A percentile compares a stretch with the other conserved stretches of the same genome.
phyloP scores from a whole-genome alignment of 2,797 vertebrate species.

The Onychomys torridus region DNA sequence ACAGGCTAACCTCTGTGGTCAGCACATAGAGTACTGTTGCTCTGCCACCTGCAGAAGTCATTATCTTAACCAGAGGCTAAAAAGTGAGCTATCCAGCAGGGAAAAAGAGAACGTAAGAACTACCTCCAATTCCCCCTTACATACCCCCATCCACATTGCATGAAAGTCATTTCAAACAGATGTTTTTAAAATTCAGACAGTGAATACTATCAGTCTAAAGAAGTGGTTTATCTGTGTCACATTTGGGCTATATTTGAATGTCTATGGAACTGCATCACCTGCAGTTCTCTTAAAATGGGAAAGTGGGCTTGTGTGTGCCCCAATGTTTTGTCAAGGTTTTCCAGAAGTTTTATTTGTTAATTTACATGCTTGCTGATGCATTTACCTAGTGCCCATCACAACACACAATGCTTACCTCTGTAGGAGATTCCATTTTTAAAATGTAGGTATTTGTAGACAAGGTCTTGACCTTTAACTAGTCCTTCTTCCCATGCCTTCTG shows the following conservation, averaged over 20 bases:
- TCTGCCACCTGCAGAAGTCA: constrained; percentile 79
- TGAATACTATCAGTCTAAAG: not conserved
- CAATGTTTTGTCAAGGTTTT: not conserved
- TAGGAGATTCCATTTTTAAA: not conserved
- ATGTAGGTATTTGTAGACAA: not conserved
- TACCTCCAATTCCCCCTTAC: not conserved
- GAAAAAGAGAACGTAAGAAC: constrained; percentile 39
- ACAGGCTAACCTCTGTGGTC: constrained; percentile 11
- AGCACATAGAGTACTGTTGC: constrained; percentile 46
- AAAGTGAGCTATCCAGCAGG: constrained; percentile 37
- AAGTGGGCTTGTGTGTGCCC: not conserved
- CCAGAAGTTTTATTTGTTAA: not conserved
- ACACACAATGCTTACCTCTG: not conserved
- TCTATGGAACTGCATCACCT: not conserved
- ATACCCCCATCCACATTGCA: not conserved
- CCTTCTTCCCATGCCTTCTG: not conserved
- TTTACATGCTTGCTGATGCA: not conserved
- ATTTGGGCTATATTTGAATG: not conserved
- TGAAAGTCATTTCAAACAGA: constrained; percentile 48
- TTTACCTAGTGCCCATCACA: not conserved
- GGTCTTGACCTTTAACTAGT: not conserved
- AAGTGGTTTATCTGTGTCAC: not conserved
- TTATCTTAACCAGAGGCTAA: constrained; percentile 58
- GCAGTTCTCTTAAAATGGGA: not conserved
- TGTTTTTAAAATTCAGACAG: constrained; percentile 70